A percentile compares a stretch with the other conserved stretches of the same genome.
Evolutionary conservation across 2,113 vertebrate genomes (phyloP).

Genomic region (Pomatostomus ruficeps): DNA sequence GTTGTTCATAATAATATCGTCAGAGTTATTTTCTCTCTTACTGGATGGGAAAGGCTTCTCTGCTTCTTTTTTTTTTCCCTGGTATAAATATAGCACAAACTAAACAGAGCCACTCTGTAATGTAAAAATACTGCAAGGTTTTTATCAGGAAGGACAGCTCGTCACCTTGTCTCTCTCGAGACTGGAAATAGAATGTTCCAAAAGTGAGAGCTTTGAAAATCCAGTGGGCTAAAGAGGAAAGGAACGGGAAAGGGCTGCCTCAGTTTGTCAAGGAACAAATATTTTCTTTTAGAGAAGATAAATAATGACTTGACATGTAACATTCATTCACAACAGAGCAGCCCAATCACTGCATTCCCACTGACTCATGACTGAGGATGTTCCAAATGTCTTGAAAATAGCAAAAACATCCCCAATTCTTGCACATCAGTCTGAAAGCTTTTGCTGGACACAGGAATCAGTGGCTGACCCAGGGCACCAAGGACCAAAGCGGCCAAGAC

Average conservation of each 20-base stretch:
- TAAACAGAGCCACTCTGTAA: slow-evolving; percentile 67
- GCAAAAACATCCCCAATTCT: slow-evolving; percentile 10
- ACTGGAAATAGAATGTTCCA: slow-evolving; percentile 55
- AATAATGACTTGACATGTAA: slow-evolving; percentile 55
- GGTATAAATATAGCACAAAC: slow-evolving; percentile 46
- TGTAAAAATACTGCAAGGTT: slow-evolving; percentile 37
- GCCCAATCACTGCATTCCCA: background rate
- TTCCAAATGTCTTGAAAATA: slow-evolving; percentile 26
- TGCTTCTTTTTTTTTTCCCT: background rate
- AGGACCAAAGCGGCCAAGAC: background rate
- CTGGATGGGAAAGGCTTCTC: slow-evolving; percentile 54
- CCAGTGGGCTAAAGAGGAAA: slow-evolving; percentile 32
- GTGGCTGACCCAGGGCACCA: background rate
- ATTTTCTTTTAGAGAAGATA: slow-evolving; percentile 45
- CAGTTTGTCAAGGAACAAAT: slow-evolving; percentile 45
- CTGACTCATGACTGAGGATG: slow-evolving; percentile 33
- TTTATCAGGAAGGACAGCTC: slow-evolving; percentile 59
- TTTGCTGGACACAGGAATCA: background rate
- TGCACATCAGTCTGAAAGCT: background rate
- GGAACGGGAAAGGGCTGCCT: slow-evolving; percentile 24
- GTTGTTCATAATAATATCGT: slow-evolving; percentile 39
- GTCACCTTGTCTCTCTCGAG: slow-evolving; percentile 50
- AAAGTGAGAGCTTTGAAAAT: slow-evolving; percentile 54
- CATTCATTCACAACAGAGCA: slow-evolving; percentile 35
- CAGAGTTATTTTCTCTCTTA: slow-evolving; percentile 56